Base-by-base conservation (phyloP, 2,888 invertebrate genomes). In the Aradus depressus region DNA sequence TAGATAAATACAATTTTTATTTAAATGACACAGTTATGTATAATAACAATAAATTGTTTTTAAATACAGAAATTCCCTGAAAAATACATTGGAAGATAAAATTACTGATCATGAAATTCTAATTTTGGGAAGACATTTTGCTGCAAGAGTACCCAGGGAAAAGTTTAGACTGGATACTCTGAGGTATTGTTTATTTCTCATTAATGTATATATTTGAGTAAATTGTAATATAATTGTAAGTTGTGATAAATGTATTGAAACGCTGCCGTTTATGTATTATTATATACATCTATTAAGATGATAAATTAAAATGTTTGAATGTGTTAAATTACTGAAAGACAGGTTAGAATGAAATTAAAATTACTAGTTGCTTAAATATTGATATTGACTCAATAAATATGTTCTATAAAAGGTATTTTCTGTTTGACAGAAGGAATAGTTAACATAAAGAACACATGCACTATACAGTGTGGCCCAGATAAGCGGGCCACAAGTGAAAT, bases 61-160 rank as follows among this genome's bases (percentile, higher is more conserved):
- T 53, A 16, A n/a, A n/a, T n/a, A n/a, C 45, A 56, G 58, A 60
- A 72, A 77, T 61, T 79, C 81, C 3, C 61, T 87, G 35, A 74
- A 76, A 60, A 75, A 77, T 59, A 70, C 84, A 44, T 73, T 84
- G 70, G 78, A 77, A 10, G 75, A 77, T 23, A 71, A 75, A 58
- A 80, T 87, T 66, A 80, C 79, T 1, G 84, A 87, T 62, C 88
- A 89, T 56, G 88, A 89, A 68, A 81, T 85, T 64, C 70, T 87
- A 3, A 84, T 86, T 0, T 68, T 88, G 8, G 77, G 81, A 12
- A 75, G 89, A 57, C 72, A 76, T 58, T 88, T 84, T 66, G 78
- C 81, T 0, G 79, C 79, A 1, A 76, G 77, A 58, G 72, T 14
- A 2, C 35, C 42, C 10, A 32, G 37, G 10, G 50, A 56, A 6